These are phyloP conservation scores for Volucella inanis DNA, from an alignment of 2,888 invertebrate species.

Conservation along the genomic window DNA sequence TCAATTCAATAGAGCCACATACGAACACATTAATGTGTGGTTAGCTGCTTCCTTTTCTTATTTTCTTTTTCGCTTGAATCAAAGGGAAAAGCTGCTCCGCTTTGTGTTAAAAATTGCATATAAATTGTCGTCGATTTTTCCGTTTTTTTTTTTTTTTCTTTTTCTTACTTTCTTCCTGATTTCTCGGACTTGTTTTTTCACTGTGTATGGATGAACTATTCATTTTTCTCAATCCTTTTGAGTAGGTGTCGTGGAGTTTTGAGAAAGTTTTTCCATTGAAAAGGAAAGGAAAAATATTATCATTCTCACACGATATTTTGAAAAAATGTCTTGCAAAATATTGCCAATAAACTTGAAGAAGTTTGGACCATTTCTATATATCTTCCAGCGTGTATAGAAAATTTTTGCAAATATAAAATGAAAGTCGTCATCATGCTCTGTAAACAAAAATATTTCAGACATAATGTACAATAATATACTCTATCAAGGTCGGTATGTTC, in stretches of 20 bases:
- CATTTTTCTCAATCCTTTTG: slow-evolving; percentile 46
- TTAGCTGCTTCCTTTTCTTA: slow-evolving; percentile 21
- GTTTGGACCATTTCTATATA: too few species aligned
- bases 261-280: slow-evolving; percentile 27
- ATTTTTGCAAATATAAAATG: too few species aligned
- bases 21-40: slow-evolving; percentile 35
- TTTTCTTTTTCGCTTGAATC: neutral
- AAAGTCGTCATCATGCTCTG: too few species aligned
- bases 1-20: slow-evolving; percentile 20
- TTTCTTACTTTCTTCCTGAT: neutral
- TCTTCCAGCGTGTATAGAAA: too few species aligned
- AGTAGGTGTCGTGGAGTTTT: slow-evolving; percentile 26
- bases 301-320: neutral
- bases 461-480: too few species aligned
- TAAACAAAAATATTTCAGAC: too few species aligned
- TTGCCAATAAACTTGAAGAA: slow-evolving; percentile 8
- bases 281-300: slow-evolving; percentile 3
- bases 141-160: slow-evolving; percentile 4
- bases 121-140: slow-evolving; percentile 55
- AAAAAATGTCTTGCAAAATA: slow-evolving; percentile 2
- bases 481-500: too few species aligned
- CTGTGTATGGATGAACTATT: slow-evolving; percentile 24
- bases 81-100: slow-evolving; percentile 36
- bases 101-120: slow-evolving; percentile 63
- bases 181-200: neutral